phyloP scores from a whole-genome alignment of 2,888 invertebrate species.

The Eugnorisma glareosa region DNA sequence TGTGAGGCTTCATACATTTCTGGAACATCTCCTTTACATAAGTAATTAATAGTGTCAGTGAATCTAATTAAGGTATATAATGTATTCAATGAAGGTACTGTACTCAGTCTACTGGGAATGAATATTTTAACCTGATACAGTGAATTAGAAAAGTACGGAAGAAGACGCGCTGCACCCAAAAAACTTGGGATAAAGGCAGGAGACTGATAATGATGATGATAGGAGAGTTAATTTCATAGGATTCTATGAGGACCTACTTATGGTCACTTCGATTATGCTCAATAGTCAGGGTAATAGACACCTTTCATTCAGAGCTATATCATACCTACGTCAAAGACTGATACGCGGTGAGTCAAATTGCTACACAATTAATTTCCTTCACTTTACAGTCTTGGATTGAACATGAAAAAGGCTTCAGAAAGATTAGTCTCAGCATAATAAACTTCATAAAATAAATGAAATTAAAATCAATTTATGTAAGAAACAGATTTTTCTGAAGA shows the following conservation, averaged over 20 bases:
- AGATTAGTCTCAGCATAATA: conserved; percentile 12
- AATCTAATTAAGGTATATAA: conserved; percentile 9
- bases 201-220: not conserved
- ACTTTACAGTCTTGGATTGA: not conserved
- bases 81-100: not conserved
- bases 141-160: not conserved
- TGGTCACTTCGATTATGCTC: not conserved
- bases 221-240: not conserved
- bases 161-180: not conserved
- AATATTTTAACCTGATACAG: not conserved
- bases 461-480: conserved; percentile 34
- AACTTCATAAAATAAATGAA: conserved; percentile 27
- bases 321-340: not conserved
- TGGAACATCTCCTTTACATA: too few species aligned
- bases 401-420: not conserved
- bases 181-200: not conserved
- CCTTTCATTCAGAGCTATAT: not conserved
- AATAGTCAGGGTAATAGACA: not conserved
- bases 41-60: conserved; percentile 19
- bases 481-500: conserved; percentile 36
- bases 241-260: not conserved
- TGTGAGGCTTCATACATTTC: too few species aligned
- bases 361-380: not conserved
- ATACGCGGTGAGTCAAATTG: not conserved
- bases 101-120: not conserved